Evolutionary conservation across 1,140 invertebrate species (phyloP).

Genomic region (Vanessa tameamea): DNA sequence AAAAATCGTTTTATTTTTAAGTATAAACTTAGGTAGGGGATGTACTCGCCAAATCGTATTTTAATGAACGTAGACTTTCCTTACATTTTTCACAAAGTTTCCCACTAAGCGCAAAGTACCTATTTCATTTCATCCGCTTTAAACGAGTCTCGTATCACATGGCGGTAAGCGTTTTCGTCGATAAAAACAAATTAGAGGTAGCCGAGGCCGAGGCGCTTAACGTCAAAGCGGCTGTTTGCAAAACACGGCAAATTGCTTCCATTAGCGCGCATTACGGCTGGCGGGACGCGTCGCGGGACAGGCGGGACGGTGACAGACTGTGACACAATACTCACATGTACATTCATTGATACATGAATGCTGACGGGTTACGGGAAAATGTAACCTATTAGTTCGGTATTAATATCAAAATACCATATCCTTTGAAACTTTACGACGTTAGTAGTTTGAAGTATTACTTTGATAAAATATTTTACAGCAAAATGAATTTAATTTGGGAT

Average conservation of each 20-base stretch:
- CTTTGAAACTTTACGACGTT: not conserved
- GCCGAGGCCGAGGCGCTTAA: constrained; percentile 33
- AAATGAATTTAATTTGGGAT: not conserved
- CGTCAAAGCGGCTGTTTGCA: constrained; percentile 43
- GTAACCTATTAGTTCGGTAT: not conserved
- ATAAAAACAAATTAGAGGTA: constrained; percentile 43
- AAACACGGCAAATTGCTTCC: constrained; percentile 66
- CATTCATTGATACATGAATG: not conserved
- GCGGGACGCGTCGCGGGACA: constrained; percentile 25
- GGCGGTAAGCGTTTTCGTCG: constrained; percentile 40
- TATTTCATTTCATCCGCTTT: constrained; percentile 10
- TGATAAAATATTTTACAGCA: not conserved
- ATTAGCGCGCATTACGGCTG: constrained; percentile 58
- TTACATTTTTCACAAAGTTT: constrained; percentile 2
- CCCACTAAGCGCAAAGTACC: not conserved
- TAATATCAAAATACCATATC: constrained; percentile 6
- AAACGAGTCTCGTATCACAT: constrained; percentile 27
- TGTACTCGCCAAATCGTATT: not conserved
- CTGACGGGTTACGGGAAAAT: constrained; percentile 16
- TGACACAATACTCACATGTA: constrained; percentile 24
- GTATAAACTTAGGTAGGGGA: not conserved
- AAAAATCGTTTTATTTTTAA: too few species aligned
- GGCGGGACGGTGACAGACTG: constrained; percentile 28
- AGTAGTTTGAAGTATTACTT: not conserved
- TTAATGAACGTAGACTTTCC: not conserved